These are phyloP conservation scores for Picus viridis DNA, from an alignment of 2,797 vertebrate species.

Conservation along the genomic window DNA sequence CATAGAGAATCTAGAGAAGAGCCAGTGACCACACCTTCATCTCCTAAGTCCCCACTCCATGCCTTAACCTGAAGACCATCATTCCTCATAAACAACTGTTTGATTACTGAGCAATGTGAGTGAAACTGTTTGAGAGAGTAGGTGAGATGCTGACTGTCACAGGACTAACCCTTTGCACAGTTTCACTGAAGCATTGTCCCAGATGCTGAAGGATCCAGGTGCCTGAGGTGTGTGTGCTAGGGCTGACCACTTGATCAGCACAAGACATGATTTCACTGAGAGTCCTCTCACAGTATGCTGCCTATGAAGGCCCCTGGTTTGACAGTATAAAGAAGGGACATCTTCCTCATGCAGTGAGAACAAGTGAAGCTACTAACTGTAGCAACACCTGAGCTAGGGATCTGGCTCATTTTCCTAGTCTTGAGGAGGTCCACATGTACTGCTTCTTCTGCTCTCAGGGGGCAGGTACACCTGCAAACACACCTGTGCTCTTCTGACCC, in stretches of 20 bases:
- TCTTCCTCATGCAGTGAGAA: not conserved
- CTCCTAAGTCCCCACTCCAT: not conserved
- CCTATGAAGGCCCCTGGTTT: not conserved
- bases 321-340: not conserved
- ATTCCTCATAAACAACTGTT: not conserved
- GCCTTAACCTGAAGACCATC: not conserved
- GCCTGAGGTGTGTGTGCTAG: not conserved
- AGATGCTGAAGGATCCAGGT: not conserved
- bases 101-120: not conserved
- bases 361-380: not conserved
- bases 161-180: not conserved
- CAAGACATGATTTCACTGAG: not conserved
- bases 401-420: not conserved
- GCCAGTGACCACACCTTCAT: rapidly evolving
- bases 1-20: not conserved
- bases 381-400: not conserved
- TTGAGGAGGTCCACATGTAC: not conserved
- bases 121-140: not conserved
- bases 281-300: not conserved
- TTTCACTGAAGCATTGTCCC: not conserved
- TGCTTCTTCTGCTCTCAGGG: not conserved
- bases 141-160: not conserved
- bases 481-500: not conserved
- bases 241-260: not conserved
- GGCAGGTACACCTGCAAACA: not conserved